Conservation (phyloP, 35 echinoderm and acorn worm genomes). For the Apostichopus japonicus region DNA sequence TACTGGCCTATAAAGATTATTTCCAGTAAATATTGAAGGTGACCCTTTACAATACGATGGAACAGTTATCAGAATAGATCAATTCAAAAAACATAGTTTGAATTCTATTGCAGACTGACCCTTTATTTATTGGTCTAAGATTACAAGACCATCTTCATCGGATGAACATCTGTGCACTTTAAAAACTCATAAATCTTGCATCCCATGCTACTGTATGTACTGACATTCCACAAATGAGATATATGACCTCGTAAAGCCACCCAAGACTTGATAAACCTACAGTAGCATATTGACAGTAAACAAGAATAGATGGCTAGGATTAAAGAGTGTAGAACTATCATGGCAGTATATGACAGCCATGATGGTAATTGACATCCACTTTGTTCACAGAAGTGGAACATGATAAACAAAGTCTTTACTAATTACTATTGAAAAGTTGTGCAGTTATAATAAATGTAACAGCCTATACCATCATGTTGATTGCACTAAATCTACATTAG, state of each 20-base stretch:
- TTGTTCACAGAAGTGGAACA: too few relatives aligned
- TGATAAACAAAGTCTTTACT: too few relatives aligned
- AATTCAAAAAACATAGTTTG: conserved; percentile 8
- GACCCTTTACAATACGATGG: background rate
- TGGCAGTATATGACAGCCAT: too few relatives aligned
- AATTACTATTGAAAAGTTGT: too few relatives aligned
- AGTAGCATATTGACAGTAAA: too few relatives aligned
- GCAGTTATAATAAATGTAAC: too few relatives aligned
- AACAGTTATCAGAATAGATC: background rate
- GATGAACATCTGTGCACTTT: conserved; percentile 7
- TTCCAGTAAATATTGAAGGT: background rate
- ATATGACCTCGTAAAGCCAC: background rate
- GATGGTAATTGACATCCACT: too few relatives aligned
- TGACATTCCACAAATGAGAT: background rate
- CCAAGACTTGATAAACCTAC: background rate
- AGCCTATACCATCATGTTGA: too few relatives aligned
- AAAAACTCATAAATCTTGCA: background rate
- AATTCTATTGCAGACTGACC: conserved; percentile 23
- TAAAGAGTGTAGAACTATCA: too few relatives aligned
- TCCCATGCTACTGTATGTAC: background rate
- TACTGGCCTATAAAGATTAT: background rate
- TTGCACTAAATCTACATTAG: too few relatives aligned
- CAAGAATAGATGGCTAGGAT: too few relatives aligned
- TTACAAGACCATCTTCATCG: background rate
- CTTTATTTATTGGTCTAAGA: background rate